These are phyloP conservation scores for Podilymbus podiceps DNA, from an alignment of 2,113 vertebrate genomes.

Conservation along the genomic window DNA sequence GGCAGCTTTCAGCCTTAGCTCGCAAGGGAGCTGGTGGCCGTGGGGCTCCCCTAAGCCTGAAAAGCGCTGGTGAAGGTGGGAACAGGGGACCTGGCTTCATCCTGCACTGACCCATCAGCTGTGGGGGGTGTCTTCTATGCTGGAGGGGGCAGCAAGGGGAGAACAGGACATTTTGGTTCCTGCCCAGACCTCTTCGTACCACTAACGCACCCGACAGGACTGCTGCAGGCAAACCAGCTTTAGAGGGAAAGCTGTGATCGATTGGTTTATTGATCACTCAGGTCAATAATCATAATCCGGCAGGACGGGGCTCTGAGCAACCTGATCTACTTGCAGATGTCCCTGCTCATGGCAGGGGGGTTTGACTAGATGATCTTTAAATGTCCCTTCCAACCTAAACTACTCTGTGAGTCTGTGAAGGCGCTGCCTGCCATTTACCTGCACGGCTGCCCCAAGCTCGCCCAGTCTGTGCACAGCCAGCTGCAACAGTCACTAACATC, in stretches of 20 bases:
- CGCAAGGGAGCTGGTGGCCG: background rate
- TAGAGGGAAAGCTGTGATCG: background rate
- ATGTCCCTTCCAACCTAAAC: too few species aligned
- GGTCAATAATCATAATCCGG: background rate
- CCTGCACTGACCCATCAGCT: background rate
- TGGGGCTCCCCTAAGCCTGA: background rate
- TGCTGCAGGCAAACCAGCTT: background rate
- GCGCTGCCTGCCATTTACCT: background rate
- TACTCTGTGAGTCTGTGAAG: too few species aligned
- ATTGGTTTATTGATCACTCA: background rate
- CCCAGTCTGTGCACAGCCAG: background rate
- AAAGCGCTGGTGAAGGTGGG: rapidly evolving
- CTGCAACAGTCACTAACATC: too few species aligned
- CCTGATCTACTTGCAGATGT: too few species aligned
- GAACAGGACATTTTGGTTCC: background rate
- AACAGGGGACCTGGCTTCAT: rapidly evolving
- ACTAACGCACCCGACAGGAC: background rate
- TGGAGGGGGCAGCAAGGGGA: background rate
- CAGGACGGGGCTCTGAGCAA: too few species aligned
- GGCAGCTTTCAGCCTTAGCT: background rate
- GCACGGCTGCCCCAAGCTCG: rapidly evolving
- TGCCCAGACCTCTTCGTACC: background rate
- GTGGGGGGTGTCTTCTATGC: rapidly evolving
- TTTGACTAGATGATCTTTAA: too few species aligned
- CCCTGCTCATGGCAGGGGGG: too few species aligned